Evolutionary conservation across 2,888 invertebrate genomes (phyloP).

Genomic region (Priapulus caudatus): DNA sequence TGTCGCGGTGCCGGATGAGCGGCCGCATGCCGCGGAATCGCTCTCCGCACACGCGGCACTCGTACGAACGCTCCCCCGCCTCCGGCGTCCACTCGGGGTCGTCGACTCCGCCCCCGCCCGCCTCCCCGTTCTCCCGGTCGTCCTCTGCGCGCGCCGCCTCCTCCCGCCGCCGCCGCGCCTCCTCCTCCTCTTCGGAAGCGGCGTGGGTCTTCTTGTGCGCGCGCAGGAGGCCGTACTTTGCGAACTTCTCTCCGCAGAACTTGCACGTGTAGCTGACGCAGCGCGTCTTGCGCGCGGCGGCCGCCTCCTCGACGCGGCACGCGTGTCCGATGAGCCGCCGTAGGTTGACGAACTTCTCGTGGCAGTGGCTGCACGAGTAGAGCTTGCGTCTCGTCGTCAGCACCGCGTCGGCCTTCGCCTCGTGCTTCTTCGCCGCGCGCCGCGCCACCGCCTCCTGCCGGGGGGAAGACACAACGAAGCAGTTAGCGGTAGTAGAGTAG

Average conservation of each 20-base stretch:
- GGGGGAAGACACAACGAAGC: too few relatives aligned
- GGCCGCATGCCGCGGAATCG: background rate
- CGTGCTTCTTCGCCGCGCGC: too few relatives aligned
- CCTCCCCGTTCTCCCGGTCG: background rate
- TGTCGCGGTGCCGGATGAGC: background rate
- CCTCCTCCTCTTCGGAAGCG: background rate
- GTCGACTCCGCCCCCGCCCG: background rate
- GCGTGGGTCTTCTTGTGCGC: background rate
- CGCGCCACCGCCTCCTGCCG: too few relatives aligned
- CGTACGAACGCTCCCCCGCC: too few relatives aligned
- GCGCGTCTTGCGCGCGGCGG: background rate
- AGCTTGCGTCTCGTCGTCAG: background rate
- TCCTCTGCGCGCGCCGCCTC: background rate
- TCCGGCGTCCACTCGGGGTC: background rate
- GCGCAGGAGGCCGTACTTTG: background rate
- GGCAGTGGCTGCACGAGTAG: constrained; percentile 1
- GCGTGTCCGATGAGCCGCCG: background rate
- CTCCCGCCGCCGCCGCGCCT: background rate
- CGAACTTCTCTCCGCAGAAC: background rate
- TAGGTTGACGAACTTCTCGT: background rate
- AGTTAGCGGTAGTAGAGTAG: too few relatives aligned
- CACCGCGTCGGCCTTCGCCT: too few relatives aligned
- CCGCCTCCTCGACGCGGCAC: background rate
- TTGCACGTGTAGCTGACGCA: background rate
- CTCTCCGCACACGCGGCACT: background rate